Base-by-base conservation (phyloP, 2,888 invertebrate species). In the Drosophila nr. perissopoda region DNA sequence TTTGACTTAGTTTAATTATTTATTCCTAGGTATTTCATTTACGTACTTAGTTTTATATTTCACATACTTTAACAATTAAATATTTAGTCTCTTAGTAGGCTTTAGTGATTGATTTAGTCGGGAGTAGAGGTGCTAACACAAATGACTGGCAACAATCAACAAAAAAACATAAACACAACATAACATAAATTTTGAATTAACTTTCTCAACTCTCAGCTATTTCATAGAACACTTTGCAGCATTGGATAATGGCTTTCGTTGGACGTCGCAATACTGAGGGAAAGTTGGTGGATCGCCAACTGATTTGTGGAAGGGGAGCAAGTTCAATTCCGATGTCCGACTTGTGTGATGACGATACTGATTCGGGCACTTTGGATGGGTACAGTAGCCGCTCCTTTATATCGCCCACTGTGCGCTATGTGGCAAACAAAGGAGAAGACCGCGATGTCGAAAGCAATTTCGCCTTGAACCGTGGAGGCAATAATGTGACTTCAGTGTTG, bases 361-460 rank as follows among this genome's bases (percentile, higher is more conserved):
- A 76, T 31, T 54, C 72, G 2, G 57, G 59, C 0, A 63, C 72
- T 0, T 8, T 66, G 4, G n/a, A 52, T 2, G 65, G 69, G 21
- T 83, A 85, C 36, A 80, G 76, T 2, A 63, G 61, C 65, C 84
- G 84, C 40, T 81, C 82, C n/a, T 73, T 69, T 36, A 63, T 40
- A 1, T 68, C 86, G n/a, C 65, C 80, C 33, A 86, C 85, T 21
- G 85, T 83, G n/a, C 80, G 85, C 13, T 84, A 68, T 21, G 56
- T 78, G 52, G 60, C 73, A 10, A 40, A 27, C 11, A 67, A 71
- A 18, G 68, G 48, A 0, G 69, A 61, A 2, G 63, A 61, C 0
- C 60, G 69, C 2, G 62, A 75, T n/a, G 18, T 48, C 27, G n/a
- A 33, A 2, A 25, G 31, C 38, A 27, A 42, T 29, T 54, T 21